Evolutionary conservation across 2,888 invertebrate genomes (phyloP), one percentile per base, ranked within the genome.

Genomic region (Drosophila aldrichi): DNA sequence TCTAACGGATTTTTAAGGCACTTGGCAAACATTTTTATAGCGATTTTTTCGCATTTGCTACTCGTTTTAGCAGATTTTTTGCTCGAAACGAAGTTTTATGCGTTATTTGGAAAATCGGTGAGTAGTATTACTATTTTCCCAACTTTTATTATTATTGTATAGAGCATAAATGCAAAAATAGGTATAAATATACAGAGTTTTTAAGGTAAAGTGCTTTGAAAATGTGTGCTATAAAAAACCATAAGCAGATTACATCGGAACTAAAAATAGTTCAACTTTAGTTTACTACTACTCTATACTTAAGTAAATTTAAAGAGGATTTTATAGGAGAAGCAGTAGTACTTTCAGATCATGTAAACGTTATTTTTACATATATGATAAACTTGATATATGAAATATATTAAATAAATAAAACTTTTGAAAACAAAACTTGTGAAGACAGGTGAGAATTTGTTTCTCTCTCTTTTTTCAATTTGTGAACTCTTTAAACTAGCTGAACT

Each of bases 1-100:
- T 68, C 62, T 77, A 84, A 80, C 75, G 82, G 70, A 78, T 65
- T 78, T 75, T 61, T 48, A 59, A 59, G 57, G 56, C 51, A 77
- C 68, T 74, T 67, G 22, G 76, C 63, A 71, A 70, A 74, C 60
- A 57, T 51, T 81, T 74, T 55, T 49, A 70, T 62, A 68, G 70
- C 51, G 43, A 41, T 51, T 20, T 46, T 43, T 63, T 49, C 43
- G 58, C 61, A 49, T 67, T 67, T 46, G 68, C 52, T 58, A 44
- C 48, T 20, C 22, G 36, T 16, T 14, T 25, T 25, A 20, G 46
- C 46, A 25, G 29, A 48, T 38, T 62, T 70, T 36, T 57, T 68
- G 32, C 18, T 67, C 32, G 38, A 32, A 66, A 25, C 51, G 20
- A 25, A 36, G 64, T 82, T 80, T 65, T 52, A 46, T 41, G 55